These are phyloP conservation scores for Octodonta nipae DNA, from an alignment of 2,888 invertebrate species.

Conservation along the genomic window DNA sequence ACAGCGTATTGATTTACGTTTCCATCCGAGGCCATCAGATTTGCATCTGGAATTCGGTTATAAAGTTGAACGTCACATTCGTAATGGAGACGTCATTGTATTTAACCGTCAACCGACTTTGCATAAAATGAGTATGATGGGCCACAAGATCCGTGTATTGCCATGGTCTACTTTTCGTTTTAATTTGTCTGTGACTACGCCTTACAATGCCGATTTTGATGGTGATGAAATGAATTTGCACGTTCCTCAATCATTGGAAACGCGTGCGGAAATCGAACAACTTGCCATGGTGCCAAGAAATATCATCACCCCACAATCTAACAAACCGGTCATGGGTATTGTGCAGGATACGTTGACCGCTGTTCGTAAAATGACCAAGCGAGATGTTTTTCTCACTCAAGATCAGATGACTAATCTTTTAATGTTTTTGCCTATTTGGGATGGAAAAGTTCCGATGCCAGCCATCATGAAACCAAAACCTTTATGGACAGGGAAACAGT, in stretches of 20 bases:
- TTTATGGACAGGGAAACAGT: constrained; percentile 93
- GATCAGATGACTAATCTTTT: constrained; percentile 98
- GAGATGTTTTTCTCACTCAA: constrained; percentile 94
- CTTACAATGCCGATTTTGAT: constrained; percentile 99
- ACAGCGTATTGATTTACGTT: constrained; percentile 92
- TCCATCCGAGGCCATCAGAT: constrained; percentile 97
- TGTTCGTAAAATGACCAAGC: constrained; percentile 96
- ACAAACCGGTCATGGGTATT: constrained; percentile 96
- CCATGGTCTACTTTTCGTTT: constrained; percentile 99
- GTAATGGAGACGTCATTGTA: constrained; percentile 94
- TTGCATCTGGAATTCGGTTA: constrained; percentile 91
- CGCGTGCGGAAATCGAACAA: constrained; percentile 89
- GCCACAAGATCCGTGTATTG: constrained; percentile 89
- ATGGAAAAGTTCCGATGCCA: constrained; percentile 97
- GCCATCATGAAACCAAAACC: constrained; percentile 93
- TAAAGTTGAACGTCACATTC: constrained; percentile 87
- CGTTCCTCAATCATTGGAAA: constrained; percentile 97
- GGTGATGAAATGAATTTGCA: constrained; percentile 99
- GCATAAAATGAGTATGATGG: constrained; percentile 99
- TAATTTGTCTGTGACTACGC: constrained; percentile 95
- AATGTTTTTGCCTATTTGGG: constrained; percentile 98
- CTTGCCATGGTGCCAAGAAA: constrained; percentile 93
- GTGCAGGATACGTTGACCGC: constrained; percentile 95
- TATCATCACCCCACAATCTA: constrained; percentile 97
- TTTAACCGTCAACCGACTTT: constrained; percentile 99